A percentile compares a stretch with the other conserved stretches of the same genome.
phyloP scores from a whole-genome alignment of 2,797 vertebrate genomes.

The Pseudocheirus occidentalis region DNA sequence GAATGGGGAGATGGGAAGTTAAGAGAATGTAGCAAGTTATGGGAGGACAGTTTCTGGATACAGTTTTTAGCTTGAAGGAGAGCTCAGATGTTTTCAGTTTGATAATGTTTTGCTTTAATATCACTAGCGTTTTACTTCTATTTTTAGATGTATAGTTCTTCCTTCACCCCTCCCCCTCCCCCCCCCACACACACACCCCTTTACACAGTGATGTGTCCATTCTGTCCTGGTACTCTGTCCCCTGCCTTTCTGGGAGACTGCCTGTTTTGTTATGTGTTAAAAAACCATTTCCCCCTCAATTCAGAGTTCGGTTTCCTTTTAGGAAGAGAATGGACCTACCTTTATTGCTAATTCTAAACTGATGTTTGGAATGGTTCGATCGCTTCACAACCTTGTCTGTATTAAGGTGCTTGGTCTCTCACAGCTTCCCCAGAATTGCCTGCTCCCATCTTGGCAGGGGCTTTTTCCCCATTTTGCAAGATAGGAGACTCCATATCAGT shows the following conservation, averaged over 20 bases:
- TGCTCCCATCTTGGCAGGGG: neutral
- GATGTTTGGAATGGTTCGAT: neutral
- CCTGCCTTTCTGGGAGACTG: neutral
- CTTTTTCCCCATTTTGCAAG: neutral
- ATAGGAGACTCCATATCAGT: no score
- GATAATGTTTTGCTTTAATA: neutral
- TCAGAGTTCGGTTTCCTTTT: neutral
- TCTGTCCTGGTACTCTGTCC: neutral
- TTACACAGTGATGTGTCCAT: neutral
- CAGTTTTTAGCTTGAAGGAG: neutral
- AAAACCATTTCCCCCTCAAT: neutral
- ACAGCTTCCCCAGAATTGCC: neutral
- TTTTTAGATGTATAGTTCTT: neutral
- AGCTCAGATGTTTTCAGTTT: neutral
- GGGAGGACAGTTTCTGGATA: neutral
- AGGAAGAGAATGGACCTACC: neutral
- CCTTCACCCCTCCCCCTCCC: no score
- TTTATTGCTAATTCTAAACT: neutral
- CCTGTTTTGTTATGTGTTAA: neutral
- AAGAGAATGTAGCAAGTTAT: neutral
- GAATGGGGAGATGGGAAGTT: neutral
- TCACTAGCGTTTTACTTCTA: neutral
- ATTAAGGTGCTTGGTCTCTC: neutral
- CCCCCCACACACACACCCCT: no score
- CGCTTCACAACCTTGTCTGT: neutral